Base-by-base conservation (phyloP, 1,140 invertebrate genomes). In the Samia ricini region DNA sequence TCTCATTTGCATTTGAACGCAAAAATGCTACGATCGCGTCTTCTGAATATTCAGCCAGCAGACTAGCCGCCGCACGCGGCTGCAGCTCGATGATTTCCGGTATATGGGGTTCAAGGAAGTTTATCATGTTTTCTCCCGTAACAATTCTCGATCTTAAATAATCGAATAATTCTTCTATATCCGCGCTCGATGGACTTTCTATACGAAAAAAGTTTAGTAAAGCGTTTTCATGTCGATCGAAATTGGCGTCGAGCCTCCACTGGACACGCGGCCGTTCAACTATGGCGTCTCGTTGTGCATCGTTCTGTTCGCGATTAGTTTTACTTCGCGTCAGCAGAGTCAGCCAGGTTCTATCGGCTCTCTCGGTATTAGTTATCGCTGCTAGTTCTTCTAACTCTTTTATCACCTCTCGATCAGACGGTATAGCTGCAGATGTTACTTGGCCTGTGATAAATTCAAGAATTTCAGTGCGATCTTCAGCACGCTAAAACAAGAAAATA, bases 151-250 rank as follows among this genome's bases (percentile, higher is more conserved):
- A 70, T 60, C 77, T 71, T 15, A 91, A 69, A 60, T 91, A 90
- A 21, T 85, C 81, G 48, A 91, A 88, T 21, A 91, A 69, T 70
- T 91, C 89, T 55, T 89, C 81, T 5, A 87, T 42, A 33, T 89
- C 87, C 23, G 57, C 56, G 22, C 72, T 61, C 10, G 88, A 83
- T 0, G 79, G 85, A 0, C 68, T 20, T 19, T 74, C 71, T 42
- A 89, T 86, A 55, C 80, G 57, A 54, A 90, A 85, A 60, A 90
- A 90, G 5, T 89, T 61, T 48, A 73, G 63, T 12, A 91, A 26
- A 20, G 79, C 83, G 4, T 77, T 66, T 8, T 79, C 69, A 51
- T 83, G 77, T 19, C 61, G 63, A 19, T 75, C 72, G 4, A 78
- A 68, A 22, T 71, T 63, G 0, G 70, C 68, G 55, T 81, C 63